A percentile compares a stretch with the other conserved stretches of the same genome.
Evolutionary conservation across 1,140 invertebrate genomes (phyloP).

Genomic region (Philotrypesis tridentata): DNA sequence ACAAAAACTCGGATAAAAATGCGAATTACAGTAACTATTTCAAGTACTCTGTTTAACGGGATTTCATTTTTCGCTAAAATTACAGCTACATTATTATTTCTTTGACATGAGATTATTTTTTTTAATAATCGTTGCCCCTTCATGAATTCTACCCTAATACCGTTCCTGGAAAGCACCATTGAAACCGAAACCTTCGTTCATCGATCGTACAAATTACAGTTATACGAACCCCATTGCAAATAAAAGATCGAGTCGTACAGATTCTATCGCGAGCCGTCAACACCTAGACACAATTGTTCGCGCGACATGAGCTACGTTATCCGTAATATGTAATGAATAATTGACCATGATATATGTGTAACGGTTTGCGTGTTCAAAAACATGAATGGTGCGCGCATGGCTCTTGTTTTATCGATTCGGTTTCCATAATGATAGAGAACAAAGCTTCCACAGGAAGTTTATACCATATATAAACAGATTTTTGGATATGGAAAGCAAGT

Average conservation of each 20-base stretch:
- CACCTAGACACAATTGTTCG: background rate
- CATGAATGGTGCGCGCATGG: conserved; percentile 29
- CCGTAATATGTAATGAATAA: conserved; percentile 35
- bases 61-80: background rate
- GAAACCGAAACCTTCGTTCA: background rate
- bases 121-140: background rate
- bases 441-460: conserved; percentile 31
- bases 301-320: background rate
- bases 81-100: background rate
- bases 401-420: conserved; percentile 11
- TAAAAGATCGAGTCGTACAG: conserved; percentile 19
- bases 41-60: background rate
- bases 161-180: background rate
- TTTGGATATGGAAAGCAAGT: background rate
- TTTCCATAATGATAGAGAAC: conserved; percentile 32
- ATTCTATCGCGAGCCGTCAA: background rate
- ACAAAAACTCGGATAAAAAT: background rate
- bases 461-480: conserved; percentile 45
- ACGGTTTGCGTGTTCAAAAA: conserved; percentile 42
- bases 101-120: background rate
- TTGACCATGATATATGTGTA: conserved; percentile 46
- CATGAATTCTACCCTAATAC: background rate
- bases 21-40: background rate
- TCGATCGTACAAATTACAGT: background rate
- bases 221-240: background rate